A percentile compares a stretch with the other conserved stretches of the same genome.
These are phyloP conservation scores for Catagonus wagneri DNA, from an alignment of 2,113 vertebrate species.

Conservation along the genomic window DNA sequence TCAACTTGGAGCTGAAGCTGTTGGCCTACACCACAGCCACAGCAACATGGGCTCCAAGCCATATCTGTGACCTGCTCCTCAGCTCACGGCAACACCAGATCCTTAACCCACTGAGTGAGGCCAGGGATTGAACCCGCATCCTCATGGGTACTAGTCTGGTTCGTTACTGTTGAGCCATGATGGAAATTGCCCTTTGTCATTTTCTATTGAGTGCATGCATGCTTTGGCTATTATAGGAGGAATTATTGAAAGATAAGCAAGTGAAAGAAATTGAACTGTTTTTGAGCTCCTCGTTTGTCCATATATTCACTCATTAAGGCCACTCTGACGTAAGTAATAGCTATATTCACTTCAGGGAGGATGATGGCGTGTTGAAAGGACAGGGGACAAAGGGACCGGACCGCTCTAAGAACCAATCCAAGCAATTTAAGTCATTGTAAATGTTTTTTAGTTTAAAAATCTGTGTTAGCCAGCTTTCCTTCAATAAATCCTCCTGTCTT, in stretches of 20 bases:
- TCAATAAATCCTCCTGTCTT: background rate
- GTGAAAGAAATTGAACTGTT: background rate
- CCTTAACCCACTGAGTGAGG: too few relatives aligned
- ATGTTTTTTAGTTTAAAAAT: background rate
- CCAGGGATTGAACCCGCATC: too few relatives aligned
- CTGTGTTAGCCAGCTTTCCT: background rate
- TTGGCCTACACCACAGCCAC: too few relatives aligned
- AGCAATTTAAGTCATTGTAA: background rate
- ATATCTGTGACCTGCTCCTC: too few relatives aligned
- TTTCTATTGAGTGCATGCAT: background rate
- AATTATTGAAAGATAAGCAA: background rate
- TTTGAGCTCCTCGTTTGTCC: background rate
- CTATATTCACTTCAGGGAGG: background rate
- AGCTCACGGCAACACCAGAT: too few relatives aligned
- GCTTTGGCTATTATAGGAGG: background rate
- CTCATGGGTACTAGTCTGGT: too few relatives aligned
- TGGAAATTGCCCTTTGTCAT: too few relatives aligned
- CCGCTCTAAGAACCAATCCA: background rate
- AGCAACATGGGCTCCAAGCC: too few relatives aligned
- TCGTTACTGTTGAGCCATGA: too few relatives aligned
- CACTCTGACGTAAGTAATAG: too few relatives aligned
- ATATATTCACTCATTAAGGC: fast-evolving
- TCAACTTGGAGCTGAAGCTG: too few relatives aligned
- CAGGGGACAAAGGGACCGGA: background rate
- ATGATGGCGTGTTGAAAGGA: background rate